Percentiles rank a stretch among this genome's conserved stretches.
Evolutionary conservation across 2,888 invertebrate genomes (phyloP).

Genomic region (Caenorhabditis japonica): DNA sequence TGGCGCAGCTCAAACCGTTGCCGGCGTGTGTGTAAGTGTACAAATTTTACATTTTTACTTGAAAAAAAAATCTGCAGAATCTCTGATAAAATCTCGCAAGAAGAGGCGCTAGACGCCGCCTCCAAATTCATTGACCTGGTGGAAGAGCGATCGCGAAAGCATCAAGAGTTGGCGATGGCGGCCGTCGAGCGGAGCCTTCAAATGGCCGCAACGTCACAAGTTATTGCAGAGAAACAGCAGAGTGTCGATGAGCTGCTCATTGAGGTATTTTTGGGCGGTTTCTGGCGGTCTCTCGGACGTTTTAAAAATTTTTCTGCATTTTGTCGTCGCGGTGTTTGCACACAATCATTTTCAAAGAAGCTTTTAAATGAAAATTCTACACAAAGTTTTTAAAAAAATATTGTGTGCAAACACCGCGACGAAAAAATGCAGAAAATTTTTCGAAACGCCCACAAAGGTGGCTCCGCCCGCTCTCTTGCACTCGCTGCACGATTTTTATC

Average conservation of each 20-base stretch:
- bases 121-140: conserved; percentile 23
- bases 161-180: conserved; percentile 5
- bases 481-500: no score
- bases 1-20: conserved; percentile 16
- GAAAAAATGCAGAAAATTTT: no score
- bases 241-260: conserved; percentile 28
- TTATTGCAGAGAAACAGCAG: conserved; percentile 20
- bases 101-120: conserved; percentile 34
- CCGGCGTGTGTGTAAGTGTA: conserved; percentile 33
- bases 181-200: conserved; percentile 16
- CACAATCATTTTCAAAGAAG: no score
- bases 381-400: no score
- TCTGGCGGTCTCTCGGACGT: no score
- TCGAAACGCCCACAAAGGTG: no score
- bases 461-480: no score
- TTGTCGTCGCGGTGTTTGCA: no score
- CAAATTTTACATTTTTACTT: background rate
- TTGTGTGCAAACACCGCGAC: no score
- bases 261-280: conserved; percentile 17
- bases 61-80: conserved; percentile 10
- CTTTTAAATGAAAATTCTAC: no score
- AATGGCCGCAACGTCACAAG: conserved; percentile 9
- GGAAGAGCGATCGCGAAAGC: conserved; percentile 15
- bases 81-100: conserved; percentile 14
- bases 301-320: no score